Conservation (phyloP, 2,113 vertebrate genomes). For the Mola mola region DNA sequence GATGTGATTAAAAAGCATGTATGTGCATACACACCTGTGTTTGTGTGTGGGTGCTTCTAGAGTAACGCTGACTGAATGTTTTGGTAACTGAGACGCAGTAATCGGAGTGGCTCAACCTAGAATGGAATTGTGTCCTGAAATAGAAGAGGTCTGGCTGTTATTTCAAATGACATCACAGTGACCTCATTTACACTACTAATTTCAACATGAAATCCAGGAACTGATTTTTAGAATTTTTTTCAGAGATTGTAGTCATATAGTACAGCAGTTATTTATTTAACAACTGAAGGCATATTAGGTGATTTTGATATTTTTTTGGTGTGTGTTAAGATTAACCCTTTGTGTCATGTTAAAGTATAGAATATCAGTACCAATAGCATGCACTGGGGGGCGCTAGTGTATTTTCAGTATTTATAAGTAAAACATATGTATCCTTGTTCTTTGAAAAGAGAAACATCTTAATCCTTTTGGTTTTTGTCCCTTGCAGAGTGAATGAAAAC, state of each 20-base stretch:
- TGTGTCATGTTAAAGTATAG: neutral
- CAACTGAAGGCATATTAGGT: neutral
- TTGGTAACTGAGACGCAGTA: slow-evolving; percentile 12
- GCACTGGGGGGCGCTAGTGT: slow-evolving; percentile 70
- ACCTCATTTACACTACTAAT: neutral
- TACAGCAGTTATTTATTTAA: neutral
- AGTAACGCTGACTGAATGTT: neutral
- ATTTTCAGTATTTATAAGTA: slow-evolving; percentile 7
- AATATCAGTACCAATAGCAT: neutral
- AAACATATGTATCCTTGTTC: slow-evolving; percentile 3
- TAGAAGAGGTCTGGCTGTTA: neutral
- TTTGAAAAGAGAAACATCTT: slow-evolving; percentile 19
- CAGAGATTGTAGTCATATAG: no score
- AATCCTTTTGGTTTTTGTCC: slow-evolving; percentile 37
- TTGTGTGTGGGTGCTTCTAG: slow-evolving; percentile 4
- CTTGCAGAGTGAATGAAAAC: slow-evolving; percentile 31
- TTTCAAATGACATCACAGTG: slow-evolving; percentile 26
- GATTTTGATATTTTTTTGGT: no score
- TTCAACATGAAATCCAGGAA: no score
- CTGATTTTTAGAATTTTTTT: neutral
- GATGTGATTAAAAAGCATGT: slow-evolving; percentile 31
- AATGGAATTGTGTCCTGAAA: slow-evolving; percentile 16
- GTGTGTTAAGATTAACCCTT: neutral
- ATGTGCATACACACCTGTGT: neutral
- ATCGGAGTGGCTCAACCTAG: slow-evolving; percentile 2